Base-by-base conservation (phyloP, 35 echinoderm and acorn worm species). In the Ptychodera flava region DNA sequence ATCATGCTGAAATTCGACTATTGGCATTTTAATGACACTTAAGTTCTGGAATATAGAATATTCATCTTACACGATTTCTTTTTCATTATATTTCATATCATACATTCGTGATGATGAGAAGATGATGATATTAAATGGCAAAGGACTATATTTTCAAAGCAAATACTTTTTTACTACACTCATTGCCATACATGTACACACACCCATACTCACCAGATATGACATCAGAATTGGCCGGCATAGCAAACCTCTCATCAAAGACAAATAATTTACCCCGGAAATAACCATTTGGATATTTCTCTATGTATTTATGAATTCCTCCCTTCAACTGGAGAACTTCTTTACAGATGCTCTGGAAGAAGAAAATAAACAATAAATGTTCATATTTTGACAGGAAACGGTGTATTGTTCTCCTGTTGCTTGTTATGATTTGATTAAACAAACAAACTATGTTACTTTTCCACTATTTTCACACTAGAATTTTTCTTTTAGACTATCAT, bases 251-350 rank as follows among this genome's bases (percentile, higher is more conserved):
- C 30, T 94, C 85, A 86, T 94, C 92, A 88, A 94, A 94, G 14
- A 94, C 92, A 90, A 94, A 94, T 30, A 94, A 85, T 45, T 94
- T 94, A 1, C 92, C 92, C 30, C 82, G 77, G 52, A 90, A 94
- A 35, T 80, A 85, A 35, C 92, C 92, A 81, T 94, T 83, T 28
- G 92, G 92, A 33, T 94, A 94, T 77, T 88, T 31, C 30, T 94
- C 92, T 15, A 94, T 77, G 78, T 94, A 94, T 31, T 77, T 78
- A 38, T 94, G 92, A 32, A 94, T 90, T 29, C 92, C 92, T 2
- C 92, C 92, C 30, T 90, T 29, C 27, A 94, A 85, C 85, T 94
- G 92, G 1, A 94, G 81, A 33, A 94, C 89, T 76, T 94, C 85
- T 84, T 94, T 90, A 80, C 92, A 94, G 1, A 94, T 83, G 35